These are phyloP conservation scores for Chaunax sp. DNA, from an alignment of 2,797 vertebrate species.

Conservation along the genomic window DNA sequence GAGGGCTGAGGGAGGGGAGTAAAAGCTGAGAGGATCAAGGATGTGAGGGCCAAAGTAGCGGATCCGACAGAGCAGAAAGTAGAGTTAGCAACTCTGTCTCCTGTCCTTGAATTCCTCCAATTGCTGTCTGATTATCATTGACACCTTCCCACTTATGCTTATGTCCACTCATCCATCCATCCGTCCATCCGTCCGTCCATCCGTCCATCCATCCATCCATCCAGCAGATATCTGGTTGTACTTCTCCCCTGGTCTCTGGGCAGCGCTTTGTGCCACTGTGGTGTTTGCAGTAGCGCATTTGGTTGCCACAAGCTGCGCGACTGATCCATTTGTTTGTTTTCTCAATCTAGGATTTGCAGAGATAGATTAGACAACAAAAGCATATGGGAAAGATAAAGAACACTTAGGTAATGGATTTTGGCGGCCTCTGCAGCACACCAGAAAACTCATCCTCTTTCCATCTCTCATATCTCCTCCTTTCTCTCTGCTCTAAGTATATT, in stretches of 20 bases:
- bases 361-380: slow-evolving; percentile 90
- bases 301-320: slow-evolving; percentile 50
- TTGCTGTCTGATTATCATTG: slow-evolving; percentile 39
- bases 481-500: slow-evolving; percentile 75
- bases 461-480: slow-evolving; percentile 62
- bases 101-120: slow-evolving; percentile 44
- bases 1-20: slow-evolving; percentile 15
- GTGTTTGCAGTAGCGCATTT: slow-evolving; percentile 46
- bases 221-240: too few relatives aligned
- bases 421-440: slow-evolving; percentile 66
- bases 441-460: slow-evolving; percentile 79
- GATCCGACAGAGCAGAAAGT: slow-evolving; percentile 63
- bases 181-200: slow-evolving; percentile 26
- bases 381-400: slow-evolving; percentile 85
- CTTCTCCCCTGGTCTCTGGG: slow-evolving; percentile 63
- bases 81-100: slow-evolving; percentile 58
- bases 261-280: slow-evolving; percentile 49
- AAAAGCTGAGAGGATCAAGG: slow-evolving; percentile 76
- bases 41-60: slow-evolving; percentile 69
- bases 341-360: slow-evolving; percentile 86
- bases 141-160: slow-evolving; percentile 14
- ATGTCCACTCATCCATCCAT: slow-evolving; percentile 19
- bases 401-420: slow-evolving; percentile 89
- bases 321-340: slow-evolving; percentile 87
- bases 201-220: slow-evolving; percentile 25